Evolutionary conservation across 2,113 vertebrate species (phyloP).

Genomic region (Triplophysa tibetana): DNA sequence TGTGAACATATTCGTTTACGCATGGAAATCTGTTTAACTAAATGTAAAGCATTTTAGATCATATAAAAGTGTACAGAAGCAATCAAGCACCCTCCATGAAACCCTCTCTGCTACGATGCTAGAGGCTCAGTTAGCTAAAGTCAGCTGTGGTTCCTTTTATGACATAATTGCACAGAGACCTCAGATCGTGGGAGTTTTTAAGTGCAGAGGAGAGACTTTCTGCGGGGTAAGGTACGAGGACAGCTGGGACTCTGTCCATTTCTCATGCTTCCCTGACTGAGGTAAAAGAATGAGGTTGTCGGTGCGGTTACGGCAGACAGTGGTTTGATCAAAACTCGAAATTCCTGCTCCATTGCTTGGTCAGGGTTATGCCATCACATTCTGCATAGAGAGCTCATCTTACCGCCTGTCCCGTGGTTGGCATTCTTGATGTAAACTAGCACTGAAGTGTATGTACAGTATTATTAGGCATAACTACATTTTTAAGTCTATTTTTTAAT

Average conservation of each 20-base stretch:
- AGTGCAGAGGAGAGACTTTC: constrained; percentile 35
- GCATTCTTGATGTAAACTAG: constrained; percentile 7
- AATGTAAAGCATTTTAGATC: not conserved
- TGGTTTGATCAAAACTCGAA: constrained; percentile 30
- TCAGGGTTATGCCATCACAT: constrained; percentile 20
- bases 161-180: constrained; percentile 29
- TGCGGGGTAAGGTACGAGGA: constrained; percentile 11
- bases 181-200: constrained; percentile 28
- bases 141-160: constrained; percentile 36
- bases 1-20: too few species aligned
- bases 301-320: constrained; percentile 22
- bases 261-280: constrained; percentile 25
- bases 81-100: not conserved
- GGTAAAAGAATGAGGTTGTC: constrained; percentile 39
- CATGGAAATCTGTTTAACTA: not conserved
- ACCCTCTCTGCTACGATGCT: not conserved
- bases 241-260: constrained; percentile 32
- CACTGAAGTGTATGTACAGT: not conserved
- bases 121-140: constrained; percentile 19
- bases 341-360: constrained; percentile 23
- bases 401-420: not conserved
- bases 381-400: constrained; percentile 21
- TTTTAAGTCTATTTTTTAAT: not conserved
- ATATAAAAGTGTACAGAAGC: not conserved
- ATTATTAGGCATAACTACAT: not conserved